A percentile compares a stretch with the other conserved stretches of the same genome.
phyloP scores from a whole-genome alignment of 1,140 invertebrate genomes.

The Aphaenogaster ashmeadi region DNA sequence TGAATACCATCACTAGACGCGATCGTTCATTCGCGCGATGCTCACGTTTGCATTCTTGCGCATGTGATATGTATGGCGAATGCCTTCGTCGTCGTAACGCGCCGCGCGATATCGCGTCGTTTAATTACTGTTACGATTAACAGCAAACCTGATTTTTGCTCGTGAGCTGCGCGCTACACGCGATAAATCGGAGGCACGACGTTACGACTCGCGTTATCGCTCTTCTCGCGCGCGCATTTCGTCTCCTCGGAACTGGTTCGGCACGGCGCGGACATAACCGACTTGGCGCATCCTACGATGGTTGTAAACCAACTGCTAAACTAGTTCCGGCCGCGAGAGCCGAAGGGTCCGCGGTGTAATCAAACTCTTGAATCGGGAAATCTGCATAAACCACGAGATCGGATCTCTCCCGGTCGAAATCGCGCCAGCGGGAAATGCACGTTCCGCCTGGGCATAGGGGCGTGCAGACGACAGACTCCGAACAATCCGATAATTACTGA shows the following conservation, averaged over 20 bases:
- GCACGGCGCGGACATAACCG: neutral
- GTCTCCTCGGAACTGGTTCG: constrained; percentile 22
- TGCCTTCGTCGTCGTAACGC: neutral
- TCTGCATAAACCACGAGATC: constrained; percentile 62
- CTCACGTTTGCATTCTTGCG: constrained; percentile 34
- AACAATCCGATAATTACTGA: constrained; percentile 65
- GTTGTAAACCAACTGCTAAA: constrained; percentile 71
- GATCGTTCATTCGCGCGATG: constrained; percentile 20
- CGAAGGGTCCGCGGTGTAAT: constrained; percentile 68
- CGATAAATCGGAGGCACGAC: constrained; percentile 11
- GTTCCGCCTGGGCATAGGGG: neutral
- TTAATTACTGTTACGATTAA: constrained; percentile 51
- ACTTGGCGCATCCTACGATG: constrained; percentile 18
- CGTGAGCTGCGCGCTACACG: neutral
- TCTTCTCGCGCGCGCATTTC: constrained; percentile 19
- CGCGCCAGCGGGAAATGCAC: constrained; percentile 10
- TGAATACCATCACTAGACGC: neutral
- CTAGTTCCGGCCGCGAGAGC: constrained; percentile 64
- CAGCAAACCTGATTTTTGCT: constrained; percentile 19
- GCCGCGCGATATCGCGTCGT: neutral
- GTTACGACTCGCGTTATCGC: constrained; percentile 28
- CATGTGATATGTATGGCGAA: neutral
- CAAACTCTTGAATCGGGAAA: constrained; percentile 70
- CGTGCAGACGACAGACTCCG: constrained; percentile 50
- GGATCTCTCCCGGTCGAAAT: constrained; percentile 42